Percentiles rank a stretch among this genome's conserved stretches.
Evolutionary conservation across 1,140 invertebrate genomes (phyloP).

Genomic region (Habropoda laboriosa): DNA sequence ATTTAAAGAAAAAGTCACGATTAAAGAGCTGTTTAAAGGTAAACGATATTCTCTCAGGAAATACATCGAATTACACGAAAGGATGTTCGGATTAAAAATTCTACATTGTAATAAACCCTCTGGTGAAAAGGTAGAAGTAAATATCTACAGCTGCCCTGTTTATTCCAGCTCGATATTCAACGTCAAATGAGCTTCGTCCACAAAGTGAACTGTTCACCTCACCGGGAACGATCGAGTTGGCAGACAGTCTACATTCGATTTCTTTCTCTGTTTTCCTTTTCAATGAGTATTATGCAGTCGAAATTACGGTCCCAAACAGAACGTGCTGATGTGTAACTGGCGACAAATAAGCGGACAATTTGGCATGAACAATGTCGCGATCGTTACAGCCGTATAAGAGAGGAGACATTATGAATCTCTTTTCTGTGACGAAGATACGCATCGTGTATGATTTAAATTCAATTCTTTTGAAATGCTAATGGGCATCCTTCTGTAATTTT

Average conservation of each 20-base stretch:
- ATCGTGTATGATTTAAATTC: no score
- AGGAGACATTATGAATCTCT: background rate
- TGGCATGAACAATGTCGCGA: background rate
- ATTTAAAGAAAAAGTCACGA: no score
- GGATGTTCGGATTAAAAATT: no score
- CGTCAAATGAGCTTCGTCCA: background rate
- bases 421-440: background rate
- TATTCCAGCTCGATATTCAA: background rate
- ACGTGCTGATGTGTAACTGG: background rate
- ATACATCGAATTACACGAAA: no score
- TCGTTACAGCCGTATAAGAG: background rate
- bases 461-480: no score
- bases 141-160: background rate
- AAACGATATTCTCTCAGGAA: no score
- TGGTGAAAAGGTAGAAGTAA: background rate
- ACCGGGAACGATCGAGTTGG: conserved; percentile 7
- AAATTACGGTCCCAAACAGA: background rate
- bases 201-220: conserved; percentile 1
- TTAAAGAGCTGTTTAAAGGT: no score
- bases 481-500: no score
- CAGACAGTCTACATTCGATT: background rate
- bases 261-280: background rate
- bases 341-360: background rate
- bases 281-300: background rate
- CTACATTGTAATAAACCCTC: no score